Evolutionary conservation across 2,113 vertebrate species (phyloP).

Genomic region (Caracal caracal): DNA sequence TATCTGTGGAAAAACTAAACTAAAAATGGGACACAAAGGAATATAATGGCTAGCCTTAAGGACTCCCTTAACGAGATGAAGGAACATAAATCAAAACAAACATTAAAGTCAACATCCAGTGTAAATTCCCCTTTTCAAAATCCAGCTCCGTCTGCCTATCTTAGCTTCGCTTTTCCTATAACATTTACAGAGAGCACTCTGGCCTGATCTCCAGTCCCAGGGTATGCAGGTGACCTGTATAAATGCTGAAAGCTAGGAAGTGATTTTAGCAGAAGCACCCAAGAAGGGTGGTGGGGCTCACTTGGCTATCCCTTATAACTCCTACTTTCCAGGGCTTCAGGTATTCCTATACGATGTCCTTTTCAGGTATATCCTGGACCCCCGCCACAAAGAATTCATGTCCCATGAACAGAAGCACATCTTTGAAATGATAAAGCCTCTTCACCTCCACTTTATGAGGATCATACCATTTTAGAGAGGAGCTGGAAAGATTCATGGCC

Average conservation of each 20-base stretch:
- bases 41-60: background rate
- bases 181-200: background rate
- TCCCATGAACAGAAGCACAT: background rate
- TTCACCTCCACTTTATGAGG: background rate
- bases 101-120: background rate
- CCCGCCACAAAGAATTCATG: background rate
- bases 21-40: background rate
- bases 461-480: background rate
- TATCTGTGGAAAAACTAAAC: background rate
- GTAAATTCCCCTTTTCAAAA: background rate
- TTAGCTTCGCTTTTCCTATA: background rate
- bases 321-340: background rate
- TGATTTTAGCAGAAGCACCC: background rate
- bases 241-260: background rate
- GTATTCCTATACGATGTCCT: background rate
- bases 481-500: background rate
- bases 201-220: background rate
- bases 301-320: background rate
- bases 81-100: background rate
- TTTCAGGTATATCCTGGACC: background rate
- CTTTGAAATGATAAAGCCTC: background rate
- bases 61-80: background rate
- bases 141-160: background rate
- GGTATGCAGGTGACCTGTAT: background rate
- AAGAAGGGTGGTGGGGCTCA: background rate